These are phyloP conservation scores for Hydrocynus forskahlii DNA, from an alignment of 2,797 vertebrate genomes.

Conservation along the genomic window DNA sequence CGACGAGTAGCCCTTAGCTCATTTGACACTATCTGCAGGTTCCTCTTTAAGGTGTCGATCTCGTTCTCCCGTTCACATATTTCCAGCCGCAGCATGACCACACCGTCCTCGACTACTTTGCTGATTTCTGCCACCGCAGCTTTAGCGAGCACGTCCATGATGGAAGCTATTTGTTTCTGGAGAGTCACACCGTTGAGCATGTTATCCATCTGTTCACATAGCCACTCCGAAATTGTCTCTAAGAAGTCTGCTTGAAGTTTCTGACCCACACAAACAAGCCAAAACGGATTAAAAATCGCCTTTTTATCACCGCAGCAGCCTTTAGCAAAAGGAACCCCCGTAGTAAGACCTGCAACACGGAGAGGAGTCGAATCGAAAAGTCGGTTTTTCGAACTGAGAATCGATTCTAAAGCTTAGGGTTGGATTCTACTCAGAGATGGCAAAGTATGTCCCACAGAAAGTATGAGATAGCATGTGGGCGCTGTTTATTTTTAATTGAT, in stretches of 20 bases:
- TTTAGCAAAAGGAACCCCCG: background rate
- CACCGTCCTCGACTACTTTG: constrained; percentile 76
- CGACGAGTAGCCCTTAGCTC: constrained; percentile 44
- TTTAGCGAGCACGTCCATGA: constrained; percentile 75
- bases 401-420: background rate
- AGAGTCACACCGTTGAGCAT: constrained; percentile 74
- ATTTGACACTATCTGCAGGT: constrained; percentile 45
- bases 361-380: background rate
- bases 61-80: constrained; percentile 59
- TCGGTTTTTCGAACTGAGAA: background rate
- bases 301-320: background rate
- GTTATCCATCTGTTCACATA: constrained; percentile 40
- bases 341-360: background rate
- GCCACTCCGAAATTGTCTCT: background rate
- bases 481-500: background rate
- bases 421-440: background rate
- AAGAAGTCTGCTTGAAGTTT: constrained; percentile 2
- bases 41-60: constrained; percentile 37
- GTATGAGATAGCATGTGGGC: no score
- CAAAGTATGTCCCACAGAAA: background rate
- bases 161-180: constrained; percentile 74
- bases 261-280: background rate
- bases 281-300: background rate
- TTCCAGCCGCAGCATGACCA: constrained; percentile 73
- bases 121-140: constrained; percentile 76